Percentiles rank a stretch among this genome's conserved stretches.
Conservation (phyloP, 2,888 invertebrate species). For the Drosophila rubida region DNA sequence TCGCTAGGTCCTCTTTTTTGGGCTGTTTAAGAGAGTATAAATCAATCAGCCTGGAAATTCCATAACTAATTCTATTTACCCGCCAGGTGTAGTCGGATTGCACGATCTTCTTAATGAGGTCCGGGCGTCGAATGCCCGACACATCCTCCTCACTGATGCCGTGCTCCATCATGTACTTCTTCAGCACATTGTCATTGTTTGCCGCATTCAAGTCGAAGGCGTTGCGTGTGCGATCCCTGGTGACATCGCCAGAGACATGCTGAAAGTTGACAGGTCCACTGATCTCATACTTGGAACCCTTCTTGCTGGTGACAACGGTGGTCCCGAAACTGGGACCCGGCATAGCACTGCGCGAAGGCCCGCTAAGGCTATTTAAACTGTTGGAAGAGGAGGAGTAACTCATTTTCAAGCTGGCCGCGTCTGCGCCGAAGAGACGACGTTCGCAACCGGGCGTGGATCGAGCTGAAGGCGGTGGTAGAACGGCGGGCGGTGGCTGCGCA, state of each 20-base stretch:
- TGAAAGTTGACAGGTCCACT: slow-evolving; percentile 78
- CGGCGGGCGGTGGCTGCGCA: slow-evolving; percentile 61
- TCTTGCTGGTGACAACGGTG: slow-evolving; percentile 65
- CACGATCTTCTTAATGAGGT: slow-evolving; percentile 74
- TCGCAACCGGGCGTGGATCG: slow-evolving; percentile 36
- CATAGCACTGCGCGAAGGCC: slow-evolving; percentile 40
- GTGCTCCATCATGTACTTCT: slow-evolving; percentile 81
- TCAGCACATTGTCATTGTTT: slow-evolving; percentile 73
- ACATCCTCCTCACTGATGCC: slow-evolving; percentile 78
- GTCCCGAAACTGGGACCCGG: slow-evolving; percentile 71
- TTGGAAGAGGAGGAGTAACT: slow-evolving; percentile 65
- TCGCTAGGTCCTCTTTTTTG: slow-evolving; percentile 36
- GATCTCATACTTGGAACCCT: slow-evolving; percentile 77
- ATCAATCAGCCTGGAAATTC: neutral
- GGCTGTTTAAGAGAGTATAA: slow-evolving; percentile 51
- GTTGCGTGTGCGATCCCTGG: slow-evolving; percentile 79
- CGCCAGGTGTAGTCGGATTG: slow-evolving; percentile 81
- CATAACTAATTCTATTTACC: slow-evolving; percentile 32
- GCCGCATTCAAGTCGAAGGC: slow-evolving; percentile 75
- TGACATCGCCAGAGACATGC: slow-evolving; percentile 79
- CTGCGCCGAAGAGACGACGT: slow-evolving; percentile 30
- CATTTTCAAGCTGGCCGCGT: slow-evolving; percentile 53
- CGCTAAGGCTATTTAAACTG: slow-evolving; percentile 63
- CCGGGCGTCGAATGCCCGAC: slow-evolving; percentile 69
- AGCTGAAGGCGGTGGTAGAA: slow-evolving; percentile 61